Evolutionary conservation across 2,113 vertebrate species (phyloP), one percentile per base, ranked within the genome.

Genomic region (Megaceryle torquata): DNA sequence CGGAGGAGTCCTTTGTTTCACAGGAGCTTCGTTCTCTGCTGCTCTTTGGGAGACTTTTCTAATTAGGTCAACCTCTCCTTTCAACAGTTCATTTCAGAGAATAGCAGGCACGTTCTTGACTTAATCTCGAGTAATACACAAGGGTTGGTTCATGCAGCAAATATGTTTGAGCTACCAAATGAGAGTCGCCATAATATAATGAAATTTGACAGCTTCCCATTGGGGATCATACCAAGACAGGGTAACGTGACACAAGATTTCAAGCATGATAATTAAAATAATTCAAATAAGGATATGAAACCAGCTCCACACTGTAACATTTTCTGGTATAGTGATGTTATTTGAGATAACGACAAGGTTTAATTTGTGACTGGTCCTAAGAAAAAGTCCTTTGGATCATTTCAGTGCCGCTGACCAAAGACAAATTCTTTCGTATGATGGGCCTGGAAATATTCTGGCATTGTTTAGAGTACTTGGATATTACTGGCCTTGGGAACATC

Each of bases 11-110:
- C 51, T 81, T 80, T 89, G 80, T 94, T 93, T 81, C 54, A 67
- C 46, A 64, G 46, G 20, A 91, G 39, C 69, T 11, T 89, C 1
- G 0, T 39, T 95, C 65, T 82, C 76, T 60, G 68, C 48, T 90
- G 93, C 82, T 92, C 63, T 53, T 77, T 77, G 81, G 50, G 69
- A 92, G 80, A 63, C n/a, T 88, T 87, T 80, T 87, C 74, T 96
- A 96, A 95, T 93, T 86, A 96, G 96, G 91, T 95, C 95, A 92
- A 82, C 11, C 46, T 88, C 77, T 96, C 48, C 82, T 87, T 19
- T 60, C 69, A 82, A 54, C 28, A 39, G 41, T 15, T 88, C 53
- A 33, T 80, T 15, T 86, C 63, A 59, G 95, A 82, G 82, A 89
- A 83, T 26, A 78, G 50, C 71, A 84, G 88, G 35, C 44, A 56